These are phyloP conservation scores for Drosophila rufa DNA, from an alignment of 1,140 invertebrate species.

Conservation along the genomic window DNA sequence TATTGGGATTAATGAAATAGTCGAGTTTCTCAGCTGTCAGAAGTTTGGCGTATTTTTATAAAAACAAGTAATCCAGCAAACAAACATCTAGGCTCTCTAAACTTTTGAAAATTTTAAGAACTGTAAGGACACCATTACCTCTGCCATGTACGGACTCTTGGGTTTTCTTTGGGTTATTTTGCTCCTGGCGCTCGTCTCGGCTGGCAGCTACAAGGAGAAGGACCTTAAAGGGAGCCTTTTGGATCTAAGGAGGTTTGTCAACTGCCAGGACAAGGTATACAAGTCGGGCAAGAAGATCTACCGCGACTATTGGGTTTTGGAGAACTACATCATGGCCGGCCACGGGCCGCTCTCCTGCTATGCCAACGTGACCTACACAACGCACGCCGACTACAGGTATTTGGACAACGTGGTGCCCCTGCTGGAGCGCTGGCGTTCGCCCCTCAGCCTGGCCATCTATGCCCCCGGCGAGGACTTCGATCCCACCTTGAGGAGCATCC, in stretches of 20 bases:
- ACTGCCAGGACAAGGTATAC: constrained; percentile 88
- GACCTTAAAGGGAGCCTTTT: background rate
- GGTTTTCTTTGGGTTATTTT: background rate
- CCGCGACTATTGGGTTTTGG: constrained; percentile 94
- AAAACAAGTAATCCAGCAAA: background rate
- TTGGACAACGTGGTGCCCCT: constrained; percentile 94
- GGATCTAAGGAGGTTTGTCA: constrained; percentile 5
- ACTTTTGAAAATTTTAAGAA: background rate
- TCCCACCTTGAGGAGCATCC: constrained; percentile 88
- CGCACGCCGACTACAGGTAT: constrained; percentile 95
- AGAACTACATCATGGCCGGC: constrained; percentile 91
- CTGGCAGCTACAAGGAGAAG: background rate
- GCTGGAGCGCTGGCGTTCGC: constrained; percentile 89
- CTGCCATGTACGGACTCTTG: background rate
- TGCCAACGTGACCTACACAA: constrained; percentile 95
- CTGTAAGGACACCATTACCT: background rate
- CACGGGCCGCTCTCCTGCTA: constrained; percentile 88
- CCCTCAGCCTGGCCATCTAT: constrained; percentile 91
- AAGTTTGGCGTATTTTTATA: background rate
- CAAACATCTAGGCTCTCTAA: background rate
- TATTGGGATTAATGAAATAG: background rate
- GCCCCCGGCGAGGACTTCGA: constrained; percentile 90
- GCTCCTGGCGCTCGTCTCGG: background rate
- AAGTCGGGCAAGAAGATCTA: constrained; percentile 88
- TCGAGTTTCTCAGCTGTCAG: too few species aligned